These are phyloP conservation scores for Octodon degus DNA, from an alignment of 2,113 vertebrate species.

Conservation along the genomic window DNA sequence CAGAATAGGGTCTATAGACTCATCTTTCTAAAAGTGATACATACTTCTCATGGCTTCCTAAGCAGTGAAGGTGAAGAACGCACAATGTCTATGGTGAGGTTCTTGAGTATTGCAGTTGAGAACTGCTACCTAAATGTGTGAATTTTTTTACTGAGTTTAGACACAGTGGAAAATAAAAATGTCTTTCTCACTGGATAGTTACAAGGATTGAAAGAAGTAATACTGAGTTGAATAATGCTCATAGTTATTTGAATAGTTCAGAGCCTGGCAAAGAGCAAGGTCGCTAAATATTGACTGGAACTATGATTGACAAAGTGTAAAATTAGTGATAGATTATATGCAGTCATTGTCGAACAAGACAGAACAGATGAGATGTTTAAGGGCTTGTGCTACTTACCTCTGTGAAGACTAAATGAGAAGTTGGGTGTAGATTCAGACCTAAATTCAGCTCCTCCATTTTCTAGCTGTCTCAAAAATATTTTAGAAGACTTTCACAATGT, in stretches of 20 bases:
- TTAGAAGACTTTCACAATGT: not conserved
- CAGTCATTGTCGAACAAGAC: not conserved
- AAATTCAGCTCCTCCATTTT: not conserved
- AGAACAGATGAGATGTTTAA: not conserved
- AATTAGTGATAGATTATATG: not conserved
- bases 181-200: not conserved
- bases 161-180: not conserved
- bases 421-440: not conserved
- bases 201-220: not conserved
- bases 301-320: not conserved
- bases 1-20: not conserved
- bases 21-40: not conserved
- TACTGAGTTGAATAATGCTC: not conserved
- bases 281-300: conserved; percentile 8
- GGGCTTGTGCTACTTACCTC: not conserved
- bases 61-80: not conserved
- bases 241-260: not conserved
- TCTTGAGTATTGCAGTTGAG: not conserved
- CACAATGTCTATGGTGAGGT: not conserved
- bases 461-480: not conserved
- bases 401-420: not conserved
- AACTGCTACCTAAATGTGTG: not conserved
- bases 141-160: conserved; percentile 3
- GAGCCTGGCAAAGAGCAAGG: not conserved
- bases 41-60: not conserved